phyloP scores from a whole-genome alignment of 1,140 invertebrate species.

The Palaemon carinicauda region DNA sequence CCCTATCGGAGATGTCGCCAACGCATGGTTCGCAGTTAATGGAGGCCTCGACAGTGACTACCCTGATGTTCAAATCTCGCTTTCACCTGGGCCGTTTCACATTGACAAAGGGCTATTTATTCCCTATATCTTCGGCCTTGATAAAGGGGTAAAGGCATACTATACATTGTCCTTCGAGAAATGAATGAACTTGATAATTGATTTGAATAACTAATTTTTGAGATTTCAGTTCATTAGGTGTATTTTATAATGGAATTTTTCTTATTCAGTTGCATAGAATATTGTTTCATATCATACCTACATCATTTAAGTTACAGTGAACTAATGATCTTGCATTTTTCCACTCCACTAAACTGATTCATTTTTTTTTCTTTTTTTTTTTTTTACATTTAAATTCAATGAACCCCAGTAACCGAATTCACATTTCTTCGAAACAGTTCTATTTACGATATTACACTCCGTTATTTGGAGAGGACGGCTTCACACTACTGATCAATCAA shows the following conservation, averaged over 20 bases:
- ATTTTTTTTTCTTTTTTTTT: not conserved
- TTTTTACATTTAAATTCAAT: not conserved
- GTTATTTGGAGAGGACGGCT: slow-evolving; percentile 25
- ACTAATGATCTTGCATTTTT: no score
- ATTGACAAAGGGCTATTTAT: slow-evolving; percentile 37
- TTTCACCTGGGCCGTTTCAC: slow-evolving; percentile 31
- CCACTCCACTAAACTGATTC: no score
- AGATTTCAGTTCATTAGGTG: no score
- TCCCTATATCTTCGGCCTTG: slow-evolving; percentile 26
- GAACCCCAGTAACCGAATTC: no score
- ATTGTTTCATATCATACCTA: no score
- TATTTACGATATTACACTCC: slow-evolving; percentile 1
- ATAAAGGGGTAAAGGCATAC: not conserved
- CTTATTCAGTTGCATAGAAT: no score
- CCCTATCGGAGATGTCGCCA: slow-evolving; percentile 23
- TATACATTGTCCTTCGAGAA: no score
- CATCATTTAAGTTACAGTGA: no score
- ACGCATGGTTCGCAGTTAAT: slow-evolving; percentile 5
- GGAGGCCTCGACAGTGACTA: not conserved
- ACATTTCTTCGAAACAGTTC: not conserved
- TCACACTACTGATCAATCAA: slow-evolving; percentile 69
- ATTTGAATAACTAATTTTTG: no score
- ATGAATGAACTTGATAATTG: no score
- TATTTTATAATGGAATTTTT: no score
- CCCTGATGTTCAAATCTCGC: slow-evolving; percentile 29